Base-by-base conservation (phyloP, 2,113 vertebrate genomes). In the Pionites leucogaster region DNA sequence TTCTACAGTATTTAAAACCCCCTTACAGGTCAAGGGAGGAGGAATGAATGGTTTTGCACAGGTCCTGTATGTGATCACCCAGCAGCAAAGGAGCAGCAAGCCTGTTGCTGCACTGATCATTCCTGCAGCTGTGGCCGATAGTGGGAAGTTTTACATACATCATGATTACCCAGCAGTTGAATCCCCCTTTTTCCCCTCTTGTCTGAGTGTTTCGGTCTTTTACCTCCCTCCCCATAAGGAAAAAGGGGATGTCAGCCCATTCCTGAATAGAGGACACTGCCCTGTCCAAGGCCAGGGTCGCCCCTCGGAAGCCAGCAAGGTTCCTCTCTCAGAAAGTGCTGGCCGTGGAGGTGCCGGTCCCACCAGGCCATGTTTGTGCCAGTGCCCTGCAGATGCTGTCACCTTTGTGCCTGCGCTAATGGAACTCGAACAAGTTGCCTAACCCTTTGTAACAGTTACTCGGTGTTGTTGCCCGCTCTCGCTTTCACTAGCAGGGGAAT, bases 321-420 rank as follows among this genome's bases (percentile, higher is more conserved):
- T 23, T 28, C 22, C n/a, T 31, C 33, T 35, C 41, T 71, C 1
- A 2, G 18, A 3, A 46, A 28, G 35, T 28, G 3, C 3, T 17
- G 41, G 10, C 25, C 14, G 6, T 8, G 78, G 53, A 17, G 37
- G 17, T 1, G 9, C 64, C 9, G 7, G 14, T 31, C 31, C 37
- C 1, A 3, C 8, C 44, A 6, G 35, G 25, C 23, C 23, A 0
- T 9, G 47, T 52, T 67, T 29, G 33, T 41, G 39, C 46, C n/a
- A 1, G 41, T 24, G 68, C 62, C 42, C 80, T 12, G 13, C 8
- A 25, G 35, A 2, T 28, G 46, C 35, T 5, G 59, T 17, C 64
- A 4, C 5, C 52, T 33, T 35, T 31, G 17, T 8, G 28, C 2
- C 0, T 1, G 17, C 35, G 0, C 44, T 22, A 0, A 7, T 16